Conservation (phyloP, 2,888 invertebrate genomes). For the Harmothoe impar region DNA sequence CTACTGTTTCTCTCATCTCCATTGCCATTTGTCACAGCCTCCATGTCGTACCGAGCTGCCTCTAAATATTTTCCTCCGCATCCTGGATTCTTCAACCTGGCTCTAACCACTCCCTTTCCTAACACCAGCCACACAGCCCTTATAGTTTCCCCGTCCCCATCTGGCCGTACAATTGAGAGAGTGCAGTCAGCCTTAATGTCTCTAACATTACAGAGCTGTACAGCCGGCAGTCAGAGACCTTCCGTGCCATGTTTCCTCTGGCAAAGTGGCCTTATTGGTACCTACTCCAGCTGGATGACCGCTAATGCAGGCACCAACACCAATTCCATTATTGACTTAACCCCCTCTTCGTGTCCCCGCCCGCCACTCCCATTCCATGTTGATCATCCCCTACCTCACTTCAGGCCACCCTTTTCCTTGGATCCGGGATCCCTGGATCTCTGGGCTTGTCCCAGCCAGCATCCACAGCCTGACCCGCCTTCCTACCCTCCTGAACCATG, state of each 20-base stretch:
- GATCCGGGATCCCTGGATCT: neutral
- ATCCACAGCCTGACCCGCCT: neutral
- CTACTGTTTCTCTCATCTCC: too few relatives aligned
- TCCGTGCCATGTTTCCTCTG: neutral
- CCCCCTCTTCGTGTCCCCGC: neutral
- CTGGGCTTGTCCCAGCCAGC: neutral
- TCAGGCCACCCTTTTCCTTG: neutral
- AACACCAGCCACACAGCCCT: too few relatives aligned
- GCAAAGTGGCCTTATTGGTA: constrained; percentile 10
- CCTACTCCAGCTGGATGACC: neutral
- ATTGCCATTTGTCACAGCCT: too few relatives aligned
- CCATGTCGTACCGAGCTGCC: too few relatives aligned
- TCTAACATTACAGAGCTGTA: constrained; percentile 10
- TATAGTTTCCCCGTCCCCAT: too few relatives aligned
- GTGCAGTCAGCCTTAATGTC: constrained; percentile 2
- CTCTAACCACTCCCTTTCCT: too few relatives aligned
- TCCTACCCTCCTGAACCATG: neutral
- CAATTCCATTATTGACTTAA: constrained; percentile 42
- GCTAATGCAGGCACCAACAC: constrained; percentile 26
- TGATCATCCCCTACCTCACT: constrained; percentile 7
- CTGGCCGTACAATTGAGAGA: neutral
- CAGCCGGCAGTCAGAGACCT: neutral
- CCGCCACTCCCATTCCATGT: constrained; percentile 9
- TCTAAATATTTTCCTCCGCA: too few relatives aligned
- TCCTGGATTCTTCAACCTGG: too few relatives aligned